A percentile compares a stretch with the other conserved stretches of the same genome.
Evolutionary conservation across 2,888 invertebrate species (phyloP).

Genomic region (Andrena camellia): DNA sequence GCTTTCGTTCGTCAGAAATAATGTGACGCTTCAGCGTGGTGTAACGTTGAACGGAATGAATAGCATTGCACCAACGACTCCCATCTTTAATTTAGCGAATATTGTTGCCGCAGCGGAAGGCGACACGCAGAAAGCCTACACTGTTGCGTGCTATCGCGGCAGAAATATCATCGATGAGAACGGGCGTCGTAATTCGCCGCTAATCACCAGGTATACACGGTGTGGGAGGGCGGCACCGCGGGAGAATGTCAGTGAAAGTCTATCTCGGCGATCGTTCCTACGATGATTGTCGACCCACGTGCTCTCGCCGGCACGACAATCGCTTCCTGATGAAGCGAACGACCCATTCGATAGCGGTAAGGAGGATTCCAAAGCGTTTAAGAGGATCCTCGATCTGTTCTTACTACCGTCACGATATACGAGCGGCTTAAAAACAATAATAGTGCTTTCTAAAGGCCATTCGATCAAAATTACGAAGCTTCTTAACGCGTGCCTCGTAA

Average conservation of each 20-base stretch:
- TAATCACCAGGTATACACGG: slow-evolving; percentile 72
- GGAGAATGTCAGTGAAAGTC: slow-evolving; percentile 78
- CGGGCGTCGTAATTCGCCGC: slow-evolving; percentile 75
- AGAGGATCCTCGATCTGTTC: slow-evolving; percentile 31
- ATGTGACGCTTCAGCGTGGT: background rate
- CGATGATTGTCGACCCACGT: slow-evolving; percentile 73
- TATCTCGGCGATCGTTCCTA: slow-evolving; percentile 73
- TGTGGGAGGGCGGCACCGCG: slow-evolving; percentile 74
- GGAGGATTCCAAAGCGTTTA: slow-evolving; percentile 46
- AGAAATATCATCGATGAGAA: slow-evolving; percentile 71
- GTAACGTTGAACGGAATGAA: background rate
- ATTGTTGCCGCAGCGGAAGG: slow-evolving; percentile 13
- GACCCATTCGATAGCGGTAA: slow-evolving; percentile 64
- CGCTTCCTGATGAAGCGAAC: slow-evolving; percentile 72
- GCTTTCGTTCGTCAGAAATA: too few relatives aligned
- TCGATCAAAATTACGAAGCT: slow-evolving; percentile 28
- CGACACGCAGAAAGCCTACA: slow-evolving; percentile 50
- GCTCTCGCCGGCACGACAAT: slow-evolving; percentile 68
- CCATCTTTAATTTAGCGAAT: slow-evolving; percentile 25
- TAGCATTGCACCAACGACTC: background rate
- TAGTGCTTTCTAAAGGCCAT: slow-evolving; percentile 16
- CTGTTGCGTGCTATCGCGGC: slow-evolving; percentile 60
- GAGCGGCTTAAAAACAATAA: slow-evolving; percentile 29
- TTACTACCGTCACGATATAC: slow-evolving; percentile 15
- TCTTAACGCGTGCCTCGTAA: background rate